Base-by-base conservation (phyloP, 2,797 vertebrate genomes). In the Leptodactylus fallax region DNA sequence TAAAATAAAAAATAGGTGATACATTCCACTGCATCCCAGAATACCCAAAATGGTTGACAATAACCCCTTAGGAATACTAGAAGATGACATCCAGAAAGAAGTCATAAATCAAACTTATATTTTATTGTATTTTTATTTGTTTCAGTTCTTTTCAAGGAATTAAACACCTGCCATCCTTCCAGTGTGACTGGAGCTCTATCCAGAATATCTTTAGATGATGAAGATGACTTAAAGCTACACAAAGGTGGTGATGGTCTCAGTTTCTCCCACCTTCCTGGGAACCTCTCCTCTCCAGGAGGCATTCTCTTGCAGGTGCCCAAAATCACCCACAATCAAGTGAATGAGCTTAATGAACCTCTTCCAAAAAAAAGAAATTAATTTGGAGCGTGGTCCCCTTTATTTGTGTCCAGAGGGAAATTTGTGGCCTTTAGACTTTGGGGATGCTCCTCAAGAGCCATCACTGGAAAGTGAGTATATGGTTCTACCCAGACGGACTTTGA, bases 391-490 rank as follows among this genome's bases (percentile, higher is more conserved):
- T 11, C 96, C 97, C 0, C 96, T 99, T 88, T 99, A 99, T 94
- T 93, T 99, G 95, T 99, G 98, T 91, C 97, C 97, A 0, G 98
- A 99, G 91, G 97, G 97, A 76, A 96, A 96, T 90, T 93, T 99
- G 91, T 53, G 94, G 74, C 95, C 94, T 1, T 85, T 95, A 92
- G 95, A 96, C 36, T 94, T 95, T n/a, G 96, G 97, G 0, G 99
- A 98, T 97, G n/a, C 49, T 63, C 95, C 96, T 0, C 95, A 96
- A 0, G 94, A 97, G 27, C 95, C 96, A 0, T 95, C 95, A 0
- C 91, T 95, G 0, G 97, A 99, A 94, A 97, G 98, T 90, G 98
- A 99, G 94, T 99, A 99, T 93, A 99, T 99, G 97, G 97, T 99
- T 91, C 95, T 99, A 90, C 98, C 98, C 13, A 95, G 97, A 53